Conservation (phyloP, 2,797 vertebrate genomes). For the Spea hammondii region DNA sequence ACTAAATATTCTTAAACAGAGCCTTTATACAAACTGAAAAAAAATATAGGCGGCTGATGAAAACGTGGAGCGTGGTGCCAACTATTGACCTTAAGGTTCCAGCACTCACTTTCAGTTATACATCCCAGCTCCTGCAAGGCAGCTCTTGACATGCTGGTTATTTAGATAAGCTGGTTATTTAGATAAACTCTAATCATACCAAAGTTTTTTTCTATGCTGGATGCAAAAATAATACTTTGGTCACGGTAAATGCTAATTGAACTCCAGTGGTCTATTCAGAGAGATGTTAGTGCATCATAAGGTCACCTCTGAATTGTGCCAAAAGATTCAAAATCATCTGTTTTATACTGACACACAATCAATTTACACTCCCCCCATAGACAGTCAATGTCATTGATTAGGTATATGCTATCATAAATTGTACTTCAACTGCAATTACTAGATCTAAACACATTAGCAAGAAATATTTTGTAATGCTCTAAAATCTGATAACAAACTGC, state of each 20-base stretch:
- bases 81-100: too few relatives aligned
- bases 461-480: not conserved
- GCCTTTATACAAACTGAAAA: too few relatives aligned
- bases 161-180: too few relatives aligned
- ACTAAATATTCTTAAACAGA: too few relatives aligned
- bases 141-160: too few relatives aligned
- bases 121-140: too few relatives aligned
- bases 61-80: too few relatives aligned
- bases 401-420: slow-evolving; percentile 24
- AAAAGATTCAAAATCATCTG: slow-evolving; percentile 20
- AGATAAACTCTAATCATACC: too few relatives aligned
- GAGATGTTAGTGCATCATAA: slow-evolving; percentile 21
- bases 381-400: slow-evolving; percentile 37
- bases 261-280: slow-evolving; percentile 1
- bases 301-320: slow-evolving; percentile 8
- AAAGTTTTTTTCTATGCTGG: not conserved
- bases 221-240: too few relatives aligned
- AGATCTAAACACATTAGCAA: slow-evolving; percentile 1
- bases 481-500: not conserved
- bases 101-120: too few relatives aligned
- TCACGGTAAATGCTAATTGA: slow-evolving; percentile 2
- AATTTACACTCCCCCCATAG: slow-evolving; percentile 35
- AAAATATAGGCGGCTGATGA: too few relatives aligned
- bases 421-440: not conserved
- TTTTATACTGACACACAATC: slow-evolving; percentile 34